phyloP scores from a whole-genome alignment of 2,888 invertebrate species.

The Zootermopsis nevadensis region DNA sequence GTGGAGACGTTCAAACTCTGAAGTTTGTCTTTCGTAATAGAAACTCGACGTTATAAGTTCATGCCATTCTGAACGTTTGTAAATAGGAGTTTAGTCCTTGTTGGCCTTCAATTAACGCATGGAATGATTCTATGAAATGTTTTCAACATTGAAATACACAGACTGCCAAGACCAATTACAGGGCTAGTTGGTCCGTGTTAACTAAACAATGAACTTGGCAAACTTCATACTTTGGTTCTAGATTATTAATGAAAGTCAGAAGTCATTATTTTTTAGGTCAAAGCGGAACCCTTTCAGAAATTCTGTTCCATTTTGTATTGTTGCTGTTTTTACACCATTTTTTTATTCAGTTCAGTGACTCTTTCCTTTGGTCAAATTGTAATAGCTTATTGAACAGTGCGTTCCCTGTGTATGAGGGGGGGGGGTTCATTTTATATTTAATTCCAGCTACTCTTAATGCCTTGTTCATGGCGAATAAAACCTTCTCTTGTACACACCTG shows the following conservation, averaged over 20 bases:
- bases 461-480: neutral
- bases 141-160: neutral
- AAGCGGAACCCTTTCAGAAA: neutral
- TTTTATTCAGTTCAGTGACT: conserved; percentile 24
- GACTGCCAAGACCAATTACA: neutral
- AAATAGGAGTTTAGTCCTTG: neutral
- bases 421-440: neutral
- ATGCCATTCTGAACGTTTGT: neutral
- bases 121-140: neutral
- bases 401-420: neutral
- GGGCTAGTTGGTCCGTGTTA: neutral
- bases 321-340: conserved; percentile 30
- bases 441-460: neutral
- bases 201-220: too few relatives aligned
- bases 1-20: neutral
- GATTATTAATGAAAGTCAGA: neutral
- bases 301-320: neutral
- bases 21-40: neutral
- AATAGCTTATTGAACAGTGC: conserved; percentile 26
- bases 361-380: conserved; percentile 15
- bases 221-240: neutral
- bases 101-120: neutral
- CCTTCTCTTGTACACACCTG: too few relatives aligned
- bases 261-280: neutral
- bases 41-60: neutral